A percentile compares a stretch with the other conserved stretches of the same genome.
phyloP scores from a whole-genome alignment of 2,888 invertebrate genomes.

The Cephus pygmeus region DNA sequence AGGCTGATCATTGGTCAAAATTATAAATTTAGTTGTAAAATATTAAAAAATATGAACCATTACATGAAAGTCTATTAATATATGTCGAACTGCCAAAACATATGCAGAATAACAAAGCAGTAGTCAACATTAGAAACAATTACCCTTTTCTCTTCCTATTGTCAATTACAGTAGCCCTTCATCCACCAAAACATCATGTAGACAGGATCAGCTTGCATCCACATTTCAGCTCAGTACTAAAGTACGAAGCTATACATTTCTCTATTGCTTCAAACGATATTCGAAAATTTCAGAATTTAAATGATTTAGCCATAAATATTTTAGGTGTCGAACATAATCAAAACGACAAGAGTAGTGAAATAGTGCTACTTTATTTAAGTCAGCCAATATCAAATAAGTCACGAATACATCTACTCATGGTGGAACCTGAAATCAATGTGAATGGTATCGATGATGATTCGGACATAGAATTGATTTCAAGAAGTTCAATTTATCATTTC shows the following conservation, averaged over 20 bases:
- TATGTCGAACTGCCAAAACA: no score
- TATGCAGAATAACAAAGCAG: no score
- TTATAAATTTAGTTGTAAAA: slow-evolving; percentile 35
- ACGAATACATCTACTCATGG: no score
- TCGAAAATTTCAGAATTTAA: slow-evolving; percentile 32
- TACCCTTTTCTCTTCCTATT: slow-evolving; percentile 22
- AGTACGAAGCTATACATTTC: slow-evolving; percentile 30
- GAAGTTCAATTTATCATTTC: no score
- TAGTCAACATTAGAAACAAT: no score
- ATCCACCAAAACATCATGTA: slow-evolving; percentile 19
- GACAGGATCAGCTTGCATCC: slow-evolving; percentile 24
- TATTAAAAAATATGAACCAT: slow-evolving; percentile 34
- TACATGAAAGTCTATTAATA: no score
- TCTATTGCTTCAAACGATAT: slow-evolving; percentile 26
- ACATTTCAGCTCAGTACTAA: slow-evolving; percentile 24
- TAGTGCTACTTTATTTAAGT: no score
- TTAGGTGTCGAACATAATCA: slow-evolving; percentile 23
- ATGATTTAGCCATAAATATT: slow-evolving; percentile 35
- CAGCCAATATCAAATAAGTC: no score
- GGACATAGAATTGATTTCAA: no score
- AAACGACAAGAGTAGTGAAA: no score
- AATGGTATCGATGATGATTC: no score
- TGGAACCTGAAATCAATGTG: no score
- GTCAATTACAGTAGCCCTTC: slow-evolving; percentile 28
- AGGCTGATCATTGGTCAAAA: slow-evolving; percentile 34